Evolutionary conservation across 1,140 invertebrate genomes (phyloP), one percentile per base, ranked within the genome.

Genomic region (Pogonus chalceus): DNA sequence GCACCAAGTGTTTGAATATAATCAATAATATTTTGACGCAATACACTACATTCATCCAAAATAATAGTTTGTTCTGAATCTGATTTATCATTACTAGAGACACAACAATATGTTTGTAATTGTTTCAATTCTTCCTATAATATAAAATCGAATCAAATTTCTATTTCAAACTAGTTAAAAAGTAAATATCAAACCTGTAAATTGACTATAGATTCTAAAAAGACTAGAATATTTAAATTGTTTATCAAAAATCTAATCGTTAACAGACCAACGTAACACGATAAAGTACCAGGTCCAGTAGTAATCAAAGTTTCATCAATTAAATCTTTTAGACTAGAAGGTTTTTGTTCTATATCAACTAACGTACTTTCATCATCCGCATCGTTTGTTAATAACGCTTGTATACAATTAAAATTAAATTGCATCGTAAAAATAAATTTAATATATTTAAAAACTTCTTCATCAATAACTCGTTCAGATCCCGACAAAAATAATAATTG

Each of bases 161-260:
- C 18, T 43, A 18, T 18, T 12, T 43, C 9, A 12, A 10, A 10
- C 9, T 43, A 12, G 3, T 43, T 43, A 9, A n/a, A n/a, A 24
- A 12, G 24, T 23, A 35, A 26, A 2, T n/a, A 35, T 47, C 50
- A 46, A 26, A 58, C 56, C 24, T 58, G 56, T 20, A 58, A 46
- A 31, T 55, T 52, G 46, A 51, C 26, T 47, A 47, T 58, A 18
- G 23, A 20, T 39, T 58, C 23, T 12, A 58, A 49, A 54, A 39
- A 55, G 23, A 58, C 18, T 22, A 55, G 39, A 21, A 58, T 23
- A 52, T 58, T 50, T 39, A 51, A 48, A 55, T 58, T 58, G 16
- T 20, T 49, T 16, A 58, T 54, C 18, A 58, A 35, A 35, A 58
- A 23, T 55, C 54, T 58, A 24, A 58, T 52, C 20, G 35, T 26